Evolutionary conservation across 2,888 invertebrate species (phyloP), one percentile per base, ranked within the genome.

Genomic region (Ametastegia equiseti): DNA sequence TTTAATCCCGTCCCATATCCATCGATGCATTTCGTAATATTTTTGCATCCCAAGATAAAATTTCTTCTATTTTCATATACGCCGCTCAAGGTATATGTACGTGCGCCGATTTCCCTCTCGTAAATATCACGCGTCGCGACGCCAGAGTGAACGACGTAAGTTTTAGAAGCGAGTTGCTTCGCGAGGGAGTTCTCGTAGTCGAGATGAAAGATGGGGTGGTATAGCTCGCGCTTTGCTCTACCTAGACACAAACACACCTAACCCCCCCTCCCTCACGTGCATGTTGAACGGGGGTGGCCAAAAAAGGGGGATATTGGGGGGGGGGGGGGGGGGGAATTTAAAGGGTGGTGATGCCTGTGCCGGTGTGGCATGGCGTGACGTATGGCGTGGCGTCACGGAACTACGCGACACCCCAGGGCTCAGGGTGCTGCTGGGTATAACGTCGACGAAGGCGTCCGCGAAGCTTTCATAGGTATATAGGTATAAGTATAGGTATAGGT

Each of bases 321-420:
- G 47, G 73, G 82, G 82, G 83, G 83, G 83, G 77, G n/a, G n/a
- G n/a, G n/a, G n/a, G n/a, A n/a, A 71, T 78, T 84, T 36, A 50
- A 75, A 75, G 75, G 78, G 83, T 82, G 82, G 83, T 82, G 82
- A 82, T 82, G 80, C 84, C 75, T 78, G 57, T 60, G 78, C 78
- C 78, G 39, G 57, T 63, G 15, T 42, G 78, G 77, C 81, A 85
- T 90, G 90, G 71, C 81, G 86, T 90, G 90, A 90, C 90, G 89
- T 90, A 90, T 89, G 88, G 87, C 86, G 80, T 82, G 86, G 84
- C 87, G 89, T 88, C 88, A 86, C 86, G 82, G 84, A 86, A 75
- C 19, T 36, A 33, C n/a, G 84, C 86, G 88, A 88, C 87, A 88
- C 88, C 87, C 86, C n/a, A 81, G 79, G 77, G 83, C 85, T 85